These are phyloP conservation scores for Chymomyza costata DNA, from an alignment of 1,140 invertebrate genomes.

Conservation along the genomic window DNA sequence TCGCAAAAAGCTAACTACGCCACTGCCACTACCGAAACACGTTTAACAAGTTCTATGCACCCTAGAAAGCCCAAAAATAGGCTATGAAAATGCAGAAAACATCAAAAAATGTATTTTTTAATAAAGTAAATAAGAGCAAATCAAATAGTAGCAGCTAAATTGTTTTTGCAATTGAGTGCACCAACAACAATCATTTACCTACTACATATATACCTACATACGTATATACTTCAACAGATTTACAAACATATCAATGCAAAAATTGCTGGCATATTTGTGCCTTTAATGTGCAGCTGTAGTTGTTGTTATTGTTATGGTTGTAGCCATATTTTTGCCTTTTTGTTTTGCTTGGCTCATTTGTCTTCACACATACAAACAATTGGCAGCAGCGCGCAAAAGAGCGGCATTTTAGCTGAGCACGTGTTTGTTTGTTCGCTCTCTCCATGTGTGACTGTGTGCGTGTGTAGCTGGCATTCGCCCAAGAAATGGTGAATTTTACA, in stretches of 20 bases:
- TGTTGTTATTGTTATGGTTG: constrained; percentile 20
- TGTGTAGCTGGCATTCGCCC: constrained; percentile 29
- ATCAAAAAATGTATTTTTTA: too few relatives aligned
- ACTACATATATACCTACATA: constrained; percentile 43
- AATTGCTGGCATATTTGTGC: constrained; percentile 47
- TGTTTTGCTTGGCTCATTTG: constrained; percentile 68
- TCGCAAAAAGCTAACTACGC: too few relatives aligned
- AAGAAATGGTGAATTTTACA: constrained; percentile 35
- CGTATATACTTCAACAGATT: constrained; percentile 24
- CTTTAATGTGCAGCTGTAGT: constrained; percentile 23
- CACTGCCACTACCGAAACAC: too few relatives aligned
- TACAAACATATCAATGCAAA: constrained; percentile 32
- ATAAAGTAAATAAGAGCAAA: too few relatives aligned
- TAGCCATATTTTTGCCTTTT: constrained; percentile 61
- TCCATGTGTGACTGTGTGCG: too few relatives aligned
- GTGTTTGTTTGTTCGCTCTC: not conserved
- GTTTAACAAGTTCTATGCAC: too few relatives aligned
- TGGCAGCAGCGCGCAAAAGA: constrained; percentile 14
- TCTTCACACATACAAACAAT: constrained; percentile 18
- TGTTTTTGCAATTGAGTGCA: too few relatives aligned
- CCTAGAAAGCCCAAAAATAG: too few relatives aligned
- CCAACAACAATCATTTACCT: too few relatives aligned
- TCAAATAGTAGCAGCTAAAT: too few relatives aligned
- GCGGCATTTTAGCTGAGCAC: constrained; percentile 3
- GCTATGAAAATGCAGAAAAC: too few relatives aligned